Evolutionary conservation across 2,113 vertebrate species (phyloP), one percentile per base, ranked within the genome.

Genomic region (Ptilonorhynchus violaceus): DNA sequence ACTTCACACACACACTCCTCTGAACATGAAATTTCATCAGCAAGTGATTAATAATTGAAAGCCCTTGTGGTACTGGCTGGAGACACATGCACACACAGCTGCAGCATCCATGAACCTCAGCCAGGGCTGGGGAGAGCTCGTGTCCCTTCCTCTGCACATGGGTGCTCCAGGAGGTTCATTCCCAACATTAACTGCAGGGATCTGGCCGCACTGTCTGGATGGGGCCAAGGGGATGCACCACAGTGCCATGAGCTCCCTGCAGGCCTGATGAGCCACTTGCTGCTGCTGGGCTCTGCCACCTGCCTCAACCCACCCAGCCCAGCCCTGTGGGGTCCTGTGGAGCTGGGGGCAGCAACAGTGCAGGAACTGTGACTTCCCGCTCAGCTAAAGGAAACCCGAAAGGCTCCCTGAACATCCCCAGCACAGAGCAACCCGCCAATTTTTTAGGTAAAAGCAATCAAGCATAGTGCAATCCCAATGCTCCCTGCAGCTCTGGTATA

Each of bases 21-120:
- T 56, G 82, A 88, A 92, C 58, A 21, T 11, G 73, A 74, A 75
- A 94, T 93, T 94, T 92, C 93, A 86, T 88, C 96, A 88, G 68
- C 33, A 64, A 95, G 37, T 8, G 1, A 81, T 92, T 72, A 91
- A 89, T 89, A 92, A 93, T 67, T 78, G 84, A 92, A 82, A 86
- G 66, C 24, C 88, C 55, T 82, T 18, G 9, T 69, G 24, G 74
- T 19, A 31, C 28, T 18, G 30, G 41, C 13, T 87, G 70, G 41
- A 75, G 74, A 31, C 42, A 58, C 55, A 28, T 0, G 0, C 76
- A 41, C 66, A 37, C 56, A 13, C 22, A 72, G 59, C 77, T 91
- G 63, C 68, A 4, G 91, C 52, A 39, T 19, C 68, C 72, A 4
- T 2, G 37, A 80, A 15, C 13, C 82, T 30, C 59, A 56, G 44